Base-by-base conservation (phyloP, 2,113 vertebrate species). In the Indicator maculatus region DNA sequence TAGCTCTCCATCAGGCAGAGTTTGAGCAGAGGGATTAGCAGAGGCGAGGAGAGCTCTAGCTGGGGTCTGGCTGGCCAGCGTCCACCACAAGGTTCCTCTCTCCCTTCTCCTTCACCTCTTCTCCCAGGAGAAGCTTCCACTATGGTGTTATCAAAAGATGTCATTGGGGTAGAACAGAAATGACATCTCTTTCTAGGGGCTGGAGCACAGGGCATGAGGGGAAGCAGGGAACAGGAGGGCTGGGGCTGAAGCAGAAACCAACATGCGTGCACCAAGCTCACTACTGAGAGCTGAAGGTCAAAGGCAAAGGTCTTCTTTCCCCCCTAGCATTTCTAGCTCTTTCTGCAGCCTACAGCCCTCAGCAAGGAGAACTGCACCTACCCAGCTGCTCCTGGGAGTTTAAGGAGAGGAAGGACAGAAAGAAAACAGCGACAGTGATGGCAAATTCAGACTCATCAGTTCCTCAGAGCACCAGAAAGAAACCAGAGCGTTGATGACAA, bases 381-480 rank as follows among this genome's bases (percentile, higher is more conserved):
- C 50, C 44, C 82, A 75, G 90, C 72, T 67, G 72, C 80, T 81
- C 74, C 80, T 84, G 80, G 55, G 85, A 86, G 79, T 55, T 80
- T 67, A 61, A 85, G 27, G 55, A 93, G 58, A 95, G 63, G 73
- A 93, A 90, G 94, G 78, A 91, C 38, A 53, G 61, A 95, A 94
- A 97, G 94, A 95, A 97, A 96, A 96, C 14, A 83, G 88, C 70
- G 64, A 90, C 63, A 50, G 55, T 36, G 69, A 92, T 27, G 92
- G 83, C 50, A 91, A 94, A 95, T 69, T 88, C 91, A 97, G 88
- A 63, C 72, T 94, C 67, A 47, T 93, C 88, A 69, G 86, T 33
- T 92, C 83, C 69, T 96, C 56, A 77, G 84, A 96, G 95, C 96
- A 96, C 26, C 74, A 75, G 83, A 75, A 95, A 89, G 88, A 88